Evolutionary conservation across 1,140 invertebrate species (phyloP).

Genomic region (Episyrphus balteatus): DNA sequence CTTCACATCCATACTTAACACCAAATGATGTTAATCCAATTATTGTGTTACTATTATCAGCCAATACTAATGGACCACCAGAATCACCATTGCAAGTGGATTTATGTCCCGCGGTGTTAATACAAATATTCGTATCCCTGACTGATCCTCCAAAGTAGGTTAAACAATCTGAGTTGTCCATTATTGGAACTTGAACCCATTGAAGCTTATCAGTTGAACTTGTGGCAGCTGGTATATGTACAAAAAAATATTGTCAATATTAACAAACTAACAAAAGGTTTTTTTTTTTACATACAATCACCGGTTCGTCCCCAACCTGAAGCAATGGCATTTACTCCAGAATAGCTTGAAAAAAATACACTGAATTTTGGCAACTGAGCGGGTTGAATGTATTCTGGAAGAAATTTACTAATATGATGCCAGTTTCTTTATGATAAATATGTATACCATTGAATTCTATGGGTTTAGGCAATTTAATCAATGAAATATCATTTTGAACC

Average conservation of each 20-base stretch:
- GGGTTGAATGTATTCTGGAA: constrained; percentile 13
- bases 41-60: constrained; percentile 26
- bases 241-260: neutral
- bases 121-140: constrained; percentile 15
- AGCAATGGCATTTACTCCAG: constrained; percentile 11
- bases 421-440: neutral
- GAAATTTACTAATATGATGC: neutral
- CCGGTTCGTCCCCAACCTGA: constrained; percentile 24
- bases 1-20: constrained; percentile 40
- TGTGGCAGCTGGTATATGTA: constrained; percentile 7
- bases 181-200: constrained; percentile 15
- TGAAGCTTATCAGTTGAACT: constrained; percentile 14
- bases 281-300: constrained; percentile 14
- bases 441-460: constrained; percentile 14
- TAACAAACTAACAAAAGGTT: neutral
- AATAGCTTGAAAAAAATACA: constrained; percentile 10
- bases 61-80: constrained; percentile 12
- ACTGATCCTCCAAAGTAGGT: constrained; percentile 14
- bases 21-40: constrained; percentile 46
- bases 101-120: constrained; percentile 21
- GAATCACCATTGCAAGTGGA: constrained; percentile 13
- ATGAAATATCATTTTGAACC: constrained; percentile 20
- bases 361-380: constrained; percentile 18
- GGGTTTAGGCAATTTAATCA: constrained; percentile 20
- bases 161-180: constrained; percentile 16